Evolutionary conservation across 2,888 invertebrate genomes (phyloP), one percentile per base, ranked within the genome.

Genomic region (Quadriops clusia): DNA sequence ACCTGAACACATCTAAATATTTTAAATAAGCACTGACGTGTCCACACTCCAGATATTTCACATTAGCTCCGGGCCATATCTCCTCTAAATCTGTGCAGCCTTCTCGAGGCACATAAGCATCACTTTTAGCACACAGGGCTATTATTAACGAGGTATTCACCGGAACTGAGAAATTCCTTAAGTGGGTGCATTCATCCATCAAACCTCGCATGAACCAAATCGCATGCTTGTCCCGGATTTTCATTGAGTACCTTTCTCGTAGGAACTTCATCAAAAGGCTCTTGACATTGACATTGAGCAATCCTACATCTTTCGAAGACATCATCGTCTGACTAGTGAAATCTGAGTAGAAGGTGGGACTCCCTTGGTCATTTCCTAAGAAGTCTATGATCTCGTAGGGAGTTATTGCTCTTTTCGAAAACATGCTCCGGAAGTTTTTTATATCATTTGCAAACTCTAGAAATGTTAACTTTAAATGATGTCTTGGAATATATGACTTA

Each of bases 181-280:
- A 65, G 63, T 95, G 94, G 1, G 97, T 98, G 56, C 93, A 97
- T 59, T 97, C 94, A 54, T 98, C 97, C 97, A 98, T 97, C 44
- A 97, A 78, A 0, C 94, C 93, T 27, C 86, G 68, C 95, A 97
- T 95, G 54, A 97, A 94, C 62, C 86, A 83, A 31, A 87, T 47
- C 0, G 87, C 84, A 59, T 89, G 85, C 45, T 74, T 71, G 54
- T 81, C 77, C 42, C 77, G 70, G 71, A 74, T 76, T 44, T 79
- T 78, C 31, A 71, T 72, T 7, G 28, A 26, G 11, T n/a, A n/a
- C n/a, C n/a, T 21, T 23, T 23, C 13, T 23, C 23, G 13, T 23
- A 13, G 12, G 7, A 23, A 8, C 23, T 41, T 40, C 34, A 30
- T 17, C 27, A 41, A 53, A 53, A 18, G n/a, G n/a, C n/a, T n/a